These are phyloP conservation scores for Leucophenga montana DNA, from an alignment of 2,888 invertebrate genomes.

Conservation along the genomic window DNA sequence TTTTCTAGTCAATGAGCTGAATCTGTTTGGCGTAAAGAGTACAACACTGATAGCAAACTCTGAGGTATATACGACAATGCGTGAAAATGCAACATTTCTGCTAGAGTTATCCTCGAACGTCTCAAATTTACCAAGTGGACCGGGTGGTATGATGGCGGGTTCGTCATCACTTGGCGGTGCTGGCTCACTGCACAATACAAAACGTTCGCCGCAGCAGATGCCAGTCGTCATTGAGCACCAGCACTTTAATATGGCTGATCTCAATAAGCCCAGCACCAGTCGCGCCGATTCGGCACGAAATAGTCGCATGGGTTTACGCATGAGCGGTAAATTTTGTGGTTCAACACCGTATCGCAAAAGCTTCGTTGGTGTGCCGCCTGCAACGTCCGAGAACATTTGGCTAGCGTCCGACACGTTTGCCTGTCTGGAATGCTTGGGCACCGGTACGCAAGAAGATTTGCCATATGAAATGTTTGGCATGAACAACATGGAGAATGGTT, in stretches of 20 bases:
- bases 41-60: constrained; percentile 71
- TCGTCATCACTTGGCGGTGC: background rate
- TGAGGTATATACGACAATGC: constrained; percentile 79
- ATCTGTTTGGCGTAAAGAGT: constrained; percentile 71
- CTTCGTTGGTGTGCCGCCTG: constrained; percentile 60
- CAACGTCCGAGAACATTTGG: constrained; percentile 72
- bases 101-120: constrained; percentile 87
- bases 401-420: constrained; percentile 72
- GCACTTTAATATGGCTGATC: constrained; percentile 64
- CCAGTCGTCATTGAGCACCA: constrained; percentile 72
- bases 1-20: constrained; percentile 69
- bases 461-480: constrained; percentile 73
- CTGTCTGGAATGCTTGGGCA: constrained; percentile 71
- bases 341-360: constrained; percentile 66
- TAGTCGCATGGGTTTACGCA: constrained; percentile 67
- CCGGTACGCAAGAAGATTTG: constrained; percentile 69
- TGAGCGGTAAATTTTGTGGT: constrained; percentile 56
- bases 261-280: constrained; percentile 72
- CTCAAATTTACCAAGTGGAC: constrained; percentile 51
- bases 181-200: constrained; percentile 41
- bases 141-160: background rate
- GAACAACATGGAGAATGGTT: constrained; percentile 68
- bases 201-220: constrained; percentile 71
- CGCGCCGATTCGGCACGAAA: constrained; percentile 68
- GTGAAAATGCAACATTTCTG: constrained; percentile 94